These are phyloP conservation scores for Tapirus indicus DNA, from an alignment of 2,797 vertebrate species.

Conservation along the genomic window DNA sequence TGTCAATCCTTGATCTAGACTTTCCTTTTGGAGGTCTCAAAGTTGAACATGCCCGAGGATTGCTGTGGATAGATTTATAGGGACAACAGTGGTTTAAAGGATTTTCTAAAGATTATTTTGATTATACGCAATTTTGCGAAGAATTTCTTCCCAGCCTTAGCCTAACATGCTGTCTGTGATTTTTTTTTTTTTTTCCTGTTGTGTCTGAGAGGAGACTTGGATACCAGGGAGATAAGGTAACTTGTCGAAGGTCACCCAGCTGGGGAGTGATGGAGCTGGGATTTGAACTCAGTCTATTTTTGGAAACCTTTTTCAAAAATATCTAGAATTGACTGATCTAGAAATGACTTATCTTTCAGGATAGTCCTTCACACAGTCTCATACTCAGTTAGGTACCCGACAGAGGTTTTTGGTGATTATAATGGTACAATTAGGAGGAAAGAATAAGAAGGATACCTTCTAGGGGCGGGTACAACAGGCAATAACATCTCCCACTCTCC, in stretches of 20 bases:
- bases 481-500: background rate
- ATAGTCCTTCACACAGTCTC: background rate
- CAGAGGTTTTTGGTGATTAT: background rate
- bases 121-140: constrained; percentile 24
- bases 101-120: constrained; percentile 44
- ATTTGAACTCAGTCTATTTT: background rate
- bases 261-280: background rate
- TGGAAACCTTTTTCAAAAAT: background rate
- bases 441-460: background rate
- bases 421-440: background rate
- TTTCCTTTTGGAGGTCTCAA: background rate
- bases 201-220: background rate
- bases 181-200: background rate
- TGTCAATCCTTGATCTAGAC: background rate
- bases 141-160: background rate
- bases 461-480: background rate
- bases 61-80: background rate
- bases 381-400: background rate
- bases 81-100: background rate
- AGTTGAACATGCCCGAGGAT: background rate
- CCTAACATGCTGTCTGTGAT: background rate
- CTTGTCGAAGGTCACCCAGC: background rate
- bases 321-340: background rate
- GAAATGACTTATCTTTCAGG: background rate
- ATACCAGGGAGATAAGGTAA: background rate